phyloP scores from a whole-genome alignment of 2,797 vertebrate species.

The Chaenodraco wilsoni region DNA sequence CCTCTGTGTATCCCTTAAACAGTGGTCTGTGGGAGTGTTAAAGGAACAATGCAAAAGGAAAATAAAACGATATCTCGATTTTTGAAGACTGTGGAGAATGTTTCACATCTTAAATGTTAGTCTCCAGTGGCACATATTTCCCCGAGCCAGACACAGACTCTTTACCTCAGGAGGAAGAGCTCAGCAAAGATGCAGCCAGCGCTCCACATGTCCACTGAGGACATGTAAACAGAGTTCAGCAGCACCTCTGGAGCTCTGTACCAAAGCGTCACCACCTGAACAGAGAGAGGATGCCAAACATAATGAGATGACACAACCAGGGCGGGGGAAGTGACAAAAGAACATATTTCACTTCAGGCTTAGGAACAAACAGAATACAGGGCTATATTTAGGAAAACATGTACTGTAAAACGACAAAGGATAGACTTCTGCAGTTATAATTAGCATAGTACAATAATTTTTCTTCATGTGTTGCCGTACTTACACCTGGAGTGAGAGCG shows the following conservation, averaged over 20 bases:
- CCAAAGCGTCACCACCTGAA: slow-evolving; percentile 86
- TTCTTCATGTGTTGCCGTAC: slow-evolving; percentile 34
- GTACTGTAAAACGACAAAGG: not conserved
- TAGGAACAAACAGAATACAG: not conserved
- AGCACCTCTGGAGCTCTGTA: slow-evolving; percentile 87
- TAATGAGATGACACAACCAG: not conserved
- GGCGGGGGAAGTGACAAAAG: not conserved
- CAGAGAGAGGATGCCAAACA: not conserved
- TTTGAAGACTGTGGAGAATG: not conserved
- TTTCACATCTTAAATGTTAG: not conserved
- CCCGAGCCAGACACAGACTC: not conserved
- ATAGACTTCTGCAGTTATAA: not conserved
- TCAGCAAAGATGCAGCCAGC: slow-evolving; percentile 86
- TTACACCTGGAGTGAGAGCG: slow-evolving; percentile 83
- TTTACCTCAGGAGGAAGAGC: slow-evolving; percentile 82
- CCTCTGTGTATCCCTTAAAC: slow-evolving; percentile 78
- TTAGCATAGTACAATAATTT: too few species aligned
- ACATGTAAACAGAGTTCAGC: slow-evolving; percentile 82
- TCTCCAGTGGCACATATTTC: not conserved
- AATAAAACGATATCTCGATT: not conserved
- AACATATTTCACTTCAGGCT: slow-evolving; percentile 9
- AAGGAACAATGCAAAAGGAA: not conserved
- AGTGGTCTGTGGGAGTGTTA: slow-evolving; percentile 75
- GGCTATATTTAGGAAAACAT: not conserved
- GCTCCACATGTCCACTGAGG: slow-evolving; percentile 86